A percentile compares a stretch with the other conserved stretches of the same genome.
Evolutionary conservation across 1,140 invertebrate species (phyloP).

Genomic region (Tribolium castaneum): DNA sequence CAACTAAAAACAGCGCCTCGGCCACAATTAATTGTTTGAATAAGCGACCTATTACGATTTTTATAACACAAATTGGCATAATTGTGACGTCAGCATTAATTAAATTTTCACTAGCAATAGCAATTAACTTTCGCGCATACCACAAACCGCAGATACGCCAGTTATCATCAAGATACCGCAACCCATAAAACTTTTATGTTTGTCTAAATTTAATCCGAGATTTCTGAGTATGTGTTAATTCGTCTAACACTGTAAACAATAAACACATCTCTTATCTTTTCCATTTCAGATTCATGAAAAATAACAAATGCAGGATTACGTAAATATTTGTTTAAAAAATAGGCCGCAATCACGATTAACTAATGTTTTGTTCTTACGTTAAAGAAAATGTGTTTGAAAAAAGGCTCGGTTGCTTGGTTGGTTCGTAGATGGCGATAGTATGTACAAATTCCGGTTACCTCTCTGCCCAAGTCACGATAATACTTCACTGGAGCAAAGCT

Average conservation of each 20-base stretch:
- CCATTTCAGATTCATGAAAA: too few species aligned
- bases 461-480: not conserved
- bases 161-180: not conserved
- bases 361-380: too few species aligned
- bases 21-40: too few species aligned
- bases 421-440: not conserved
- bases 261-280: not conserved
- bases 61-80: not conserved
- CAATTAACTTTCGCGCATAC: not conserved
- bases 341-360: too few species aligned
- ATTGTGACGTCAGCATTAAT: not conserved
- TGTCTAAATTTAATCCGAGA: not conserved
- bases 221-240: not conserved
- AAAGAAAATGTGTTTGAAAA: too few species aligned
- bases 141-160: not conserved
- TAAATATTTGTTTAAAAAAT: too few species aligned
- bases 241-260: not conserved
- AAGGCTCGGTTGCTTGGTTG: not conserved
- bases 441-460: not conserved
- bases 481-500: not conserved
- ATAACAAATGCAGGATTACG: too few species aligned
- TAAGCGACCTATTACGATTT: too few species aligned
- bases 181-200: not conserved
- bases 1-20: too few species aligned
- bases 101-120: not conserved